Evolutionary conservation across 2,797 vertebrate genomes (phyloP), one percentile per base, ranked within the genome.

Genomic region (Acridotheres tristis): DNA sequence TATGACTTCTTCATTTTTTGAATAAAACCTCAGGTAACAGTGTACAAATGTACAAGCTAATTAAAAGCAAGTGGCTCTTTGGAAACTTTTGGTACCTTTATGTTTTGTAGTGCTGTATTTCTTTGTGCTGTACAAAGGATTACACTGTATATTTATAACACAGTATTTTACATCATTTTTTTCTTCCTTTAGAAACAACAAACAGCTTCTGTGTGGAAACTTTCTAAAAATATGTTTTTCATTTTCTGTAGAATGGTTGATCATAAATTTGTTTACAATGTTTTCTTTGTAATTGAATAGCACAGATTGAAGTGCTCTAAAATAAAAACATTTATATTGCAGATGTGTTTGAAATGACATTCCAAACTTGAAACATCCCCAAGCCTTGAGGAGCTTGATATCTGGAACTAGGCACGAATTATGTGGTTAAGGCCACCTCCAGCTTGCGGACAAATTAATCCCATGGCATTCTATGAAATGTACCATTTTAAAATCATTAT

Each of bases 251-350:
- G 94, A 85, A 74, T 89, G 55, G 92, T 11, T 74, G 96, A 84
- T 92, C 82, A 89, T 87, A 85, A 95, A 94, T 90, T 82, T 96
- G 89, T 96, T 96, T 95, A 92, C 12, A 6, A 94, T 59, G 66
- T 74, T 91, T 96, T 96, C 88, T 93, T 88, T 89, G 89, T 92
- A 93, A 91, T 83, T 93, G 77, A 95, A 88, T 91, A 85, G 66
- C 57, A 88, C 75, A 94, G 86, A 93, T 63, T 92, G 85, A 96
- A 93, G 66, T 90, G 54, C 79, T 91, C 63, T 76, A 63, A 89
- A 95, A 58, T 71, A 93, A 87, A 67, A 68, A 72, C 63, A 79
- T 85, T 67, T 95, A 95, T 42, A 69, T 43, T 86, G 89, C 86
- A 93, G 85, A 86, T 87, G 78, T 68, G 77, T 92, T 90, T 89